Evolutionary conservation across 1,140 invertebrate genomes (phyloP), one percentile per base, ranked within the genome.

Genomic region (Diorhabda carinulata): DNA sequence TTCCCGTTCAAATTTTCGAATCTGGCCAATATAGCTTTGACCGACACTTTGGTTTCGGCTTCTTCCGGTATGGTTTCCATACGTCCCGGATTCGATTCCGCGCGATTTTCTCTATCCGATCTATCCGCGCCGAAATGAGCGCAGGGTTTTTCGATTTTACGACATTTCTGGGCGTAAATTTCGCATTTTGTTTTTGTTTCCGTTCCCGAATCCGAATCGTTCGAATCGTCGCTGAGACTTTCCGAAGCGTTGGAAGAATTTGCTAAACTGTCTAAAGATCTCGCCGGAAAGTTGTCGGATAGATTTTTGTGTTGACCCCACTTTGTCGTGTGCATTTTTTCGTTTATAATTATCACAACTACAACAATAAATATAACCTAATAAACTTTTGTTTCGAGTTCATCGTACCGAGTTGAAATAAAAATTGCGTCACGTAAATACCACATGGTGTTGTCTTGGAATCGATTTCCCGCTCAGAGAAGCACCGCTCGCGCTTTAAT

Each of bases 11-110:
- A 83, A 78, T 91, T 91, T 76, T 93, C 91, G 79, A 93, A 92
- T 61, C 90, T 84, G 44, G 90, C 90, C 65, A 93, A 81, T 71
- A 93, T 92, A 74, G 92, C 91, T 72, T 90, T 89, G 44, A 93
- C 91, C 68, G 91, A 92, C 69, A 92, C 85, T 82, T 92, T 92
- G 40, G 86, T 88, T 77, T 92, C 90, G 4, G 86, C 87, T 73
- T 93, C 91, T 78, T 93, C 91, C n/a, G 89, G 85, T 47, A 92
- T 92, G 3, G 91, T 92, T 79, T 91, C 90, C 90, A 92, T 92
- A 74, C 87, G 85, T 57, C 42, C 58, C 57, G 56, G 62, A 43
- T 52, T 67, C 25, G 67, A 62, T 40, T 77, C 74, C 25, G 66
- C 52, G 52, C 71, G 70, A 52, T 75, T 76, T 43, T 71, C 72